A percentile compares a stretch with the other conserved stretches of the same genome.
phyloP scores from a whole-genome alignment of 2,888 invertebrate genomes.

The Ligdia adustata region DNA sequence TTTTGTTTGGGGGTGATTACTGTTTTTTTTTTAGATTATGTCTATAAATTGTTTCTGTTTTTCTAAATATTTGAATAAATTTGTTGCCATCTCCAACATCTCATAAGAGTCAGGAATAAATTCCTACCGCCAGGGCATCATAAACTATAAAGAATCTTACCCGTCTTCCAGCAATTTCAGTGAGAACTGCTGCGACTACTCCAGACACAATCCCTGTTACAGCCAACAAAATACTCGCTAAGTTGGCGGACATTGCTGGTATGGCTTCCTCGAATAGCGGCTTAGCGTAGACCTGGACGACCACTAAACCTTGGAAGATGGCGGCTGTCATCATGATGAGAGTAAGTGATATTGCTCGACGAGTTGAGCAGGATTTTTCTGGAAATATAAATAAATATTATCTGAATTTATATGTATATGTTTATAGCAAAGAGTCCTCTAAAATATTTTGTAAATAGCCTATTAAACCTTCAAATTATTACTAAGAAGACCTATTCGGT shows the following conservation, averaged over 20 bases:
- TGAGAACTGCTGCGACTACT: conserved; percentile 55
- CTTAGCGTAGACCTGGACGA: conserved; percentile 67
- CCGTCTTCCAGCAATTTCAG: conserved; percentile 61
- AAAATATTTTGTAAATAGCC: no score
- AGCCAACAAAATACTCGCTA: conserved; percentile 57
- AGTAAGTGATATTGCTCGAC: conserved; percentile 49
- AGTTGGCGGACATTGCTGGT: conserved; percentile 54
- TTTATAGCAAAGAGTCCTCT: no score
- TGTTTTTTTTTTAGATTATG: no score
- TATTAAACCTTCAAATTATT: no score
- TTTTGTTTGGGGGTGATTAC: no score
- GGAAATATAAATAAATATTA: no score
- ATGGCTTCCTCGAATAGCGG: conserved; percentile 61
- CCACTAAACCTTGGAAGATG: conserved; percentile 64
- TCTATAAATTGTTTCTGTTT: no score
- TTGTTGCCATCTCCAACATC: no score
- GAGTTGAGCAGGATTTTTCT: conserved; percentile 62
- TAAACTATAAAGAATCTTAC: conserved; percentile 43
- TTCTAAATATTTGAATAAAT: no score
- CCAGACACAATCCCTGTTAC: conserved; percentile 49
- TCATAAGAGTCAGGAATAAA: no score
- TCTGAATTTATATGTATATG: no score
- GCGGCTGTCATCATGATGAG: conserved; percentile 49
- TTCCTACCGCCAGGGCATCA: conserved; percentile 36
- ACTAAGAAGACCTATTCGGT: no score